Evolutionary conservation across 1,140 invertebrate species (phyloP), one percentile per base, ranked within the genome.

Genomic region (Bombus pascuorum): DNA sequence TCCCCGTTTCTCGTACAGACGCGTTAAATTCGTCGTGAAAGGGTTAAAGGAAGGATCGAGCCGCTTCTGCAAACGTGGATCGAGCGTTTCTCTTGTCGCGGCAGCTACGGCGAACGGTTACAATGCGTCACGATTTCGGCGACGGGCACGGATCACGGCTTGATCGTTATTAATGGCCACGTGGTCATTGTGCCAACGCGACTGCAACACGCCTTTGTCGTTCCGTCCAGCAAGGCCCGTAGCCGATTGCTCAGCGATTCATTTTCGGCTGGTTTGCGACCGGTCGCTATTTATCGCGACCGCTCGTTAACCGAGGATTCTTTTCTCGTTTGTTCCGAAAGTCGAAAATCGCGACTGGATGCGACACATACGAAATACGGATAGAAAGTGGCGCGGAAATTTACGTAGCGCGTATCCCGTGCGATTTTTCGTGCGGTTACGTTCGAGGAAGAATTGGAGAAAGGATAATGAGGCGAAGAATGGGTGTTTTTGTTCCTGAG

Each of bases 111-210:
- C 53, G n/a, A 25, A 34, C 86, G 53, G 72, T 71, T 39, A 85
- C 82, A 85, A 88, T 85, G 88, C 83, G 84, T 89, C 87, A 89
- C 87, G 83, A 89, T 89, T 83, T 89, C 83, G 75, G 80, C 80
- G 80, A 81, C 86, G 77, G 68, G n/a, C 77, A 57, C 76, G 84
- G 83, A 89, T 86, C 88, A 83, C 76, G 79, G 75, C 87, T 86
- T 89, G 87, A 89, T 89, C 88, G 81, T 89, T 89, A 89, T 89
- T 86, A 89, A 89, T 89, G 87, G 80, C 47, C 25, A 15, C 37
- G 57, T 79, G 82, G 83, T 86, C 86, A 86, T 86, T 86, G 88
- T 83, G 75, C 57, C 47, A 70, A 18, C 12, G 59, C 37, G 66
- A 84, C 81, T 59, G 74, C 66, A 62, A 62, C 59, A 44, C 37